Conservation (phyloP, 2,797 vertebrate species). For the Pangasius larnaudii region DNA sequence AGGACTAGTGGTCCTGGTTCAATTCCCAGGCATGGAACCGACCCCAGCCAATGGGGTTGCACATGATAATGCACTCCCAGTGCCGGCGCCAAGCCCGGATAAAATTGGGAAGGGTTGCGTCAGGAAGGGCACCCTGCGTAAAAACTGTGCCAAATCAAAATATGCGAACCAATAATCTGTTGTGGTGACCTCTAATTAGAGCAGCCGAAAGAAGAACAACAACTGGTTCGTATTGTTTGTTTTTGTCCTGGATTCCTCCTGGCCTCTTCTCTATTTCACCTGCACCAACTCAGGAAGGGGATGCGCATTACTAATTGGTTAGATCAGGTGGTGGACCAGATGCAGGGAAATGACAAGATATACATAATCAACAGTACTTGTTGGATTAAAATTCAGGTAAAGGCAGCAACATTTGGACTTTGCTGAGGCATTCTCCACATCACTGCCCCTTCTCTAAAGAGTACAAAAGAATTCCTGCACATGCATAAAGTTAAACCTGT, state of each 20-base stretch:
- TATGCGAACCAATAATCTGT: no score
- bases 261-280: neutral
- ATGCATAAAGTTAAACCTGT: neutral
- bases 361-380: neutral
- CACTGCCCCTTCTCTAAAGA: neutral
- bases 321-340: neutral
- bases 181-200: no score
- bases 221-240: no score
- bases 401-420: neutral
- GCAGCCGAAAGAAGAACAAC: no score
- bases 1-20: no score
- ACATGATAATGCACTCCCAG: no score
- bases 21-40: no score
- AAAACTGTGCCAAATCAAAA: no score
- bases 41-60: no score
- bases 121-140: no score
- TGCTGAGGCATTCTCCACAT: neutral
- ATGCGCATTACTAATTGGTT: neutral
- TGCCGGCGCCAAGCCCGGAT: no score
- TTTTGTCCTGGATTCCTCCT: neutral
- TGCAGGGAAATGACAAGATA: neutral
- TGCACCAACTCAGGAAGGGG: neutral
- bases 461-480: neutral
- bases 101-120: no score
- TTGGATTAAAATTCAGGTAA: neutral